These are phyloP conservation scores for Drosophila ogumai DNA, from an alignment of 1,140 invertebrate species.

Conservation along the genomic window DNA sequence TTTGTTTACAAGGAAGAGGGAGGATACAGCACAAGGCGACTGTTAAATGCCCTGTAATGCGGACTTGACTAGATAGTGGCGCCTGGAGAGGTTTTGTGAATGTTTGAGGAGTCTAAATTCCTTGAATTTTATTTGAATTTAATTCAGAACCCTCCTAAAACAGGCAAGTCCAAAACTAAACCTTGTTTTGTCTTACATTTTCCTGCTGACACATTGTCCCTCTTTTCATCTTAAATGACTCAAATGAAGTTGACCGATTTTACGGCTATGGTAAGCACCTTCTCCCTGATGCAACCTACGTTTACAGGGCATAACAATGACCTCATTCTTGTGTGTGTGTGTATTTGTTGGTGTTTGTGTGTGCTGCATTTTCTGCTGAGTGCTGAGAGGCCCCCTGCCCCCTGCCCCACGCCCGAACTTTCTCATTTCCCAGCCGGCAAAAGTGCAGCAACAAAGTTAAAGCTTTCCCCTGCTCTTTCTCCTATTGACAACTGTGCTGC, in stretches of 20 bases:
- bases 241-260: not conserved
- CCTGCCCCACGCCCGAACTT: not conserved
- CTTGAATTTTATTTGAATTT: not conserved
- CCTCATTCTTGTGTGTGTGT: constrained; percentile 28
- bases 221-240: not conserved
- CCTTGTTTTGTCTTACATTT: not conserved
- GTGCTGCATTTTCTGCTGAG: constrained; percentile 2
- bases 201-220: not conserved
- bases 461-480: constrained; percentile 27
- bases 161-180: not conserved
- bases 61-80: not conserved
- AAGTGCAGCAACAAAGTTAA: constrained; percentile 49
- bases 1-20: constrained; percentile 13
- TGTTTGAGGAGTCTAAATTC: too few species aligned
- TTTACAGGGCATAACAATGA: constrained; percentile 38
- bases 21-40: not conserved
- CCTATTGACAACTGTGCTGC: constrained; percentile 45
- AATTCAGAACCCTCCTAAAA: not conserved
- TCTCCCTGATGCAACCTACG: not conserved
- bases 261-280: not conserved
- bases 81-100: not conserved
- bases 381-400: constrained; percentile 1
- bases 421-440: constrained; percentile 17
- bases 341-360: constrained; percentile 1
- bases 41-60: not conserved